Evolutionary conservation across 2,888 invertebrate species (phyloP).

Genomic region (Euplagia quadripunctaria): DNA sequence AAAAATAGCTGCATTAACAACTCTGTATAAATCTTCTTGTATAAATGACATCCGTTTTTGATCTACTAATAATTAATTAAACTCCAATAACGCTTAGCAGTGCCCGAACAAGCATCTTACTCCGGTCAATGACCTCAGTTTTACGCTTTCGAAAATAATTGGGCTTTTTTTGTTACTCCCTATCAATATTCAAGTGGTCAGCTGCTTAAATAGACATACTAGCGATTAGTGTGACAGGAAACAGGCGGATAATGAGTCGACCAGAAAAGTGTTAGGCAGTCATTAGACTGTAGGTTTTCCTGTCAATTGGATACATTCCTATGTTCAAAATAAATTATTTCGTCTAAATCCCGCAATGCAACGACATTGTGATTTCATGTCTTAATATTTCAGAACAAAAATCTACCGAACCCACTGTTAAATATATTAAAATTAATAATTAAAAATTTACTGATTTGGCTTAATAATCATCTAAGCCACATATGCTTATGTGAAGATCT

Average conservation of each 20-base stretch:
- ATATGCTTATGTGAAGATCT: no score
- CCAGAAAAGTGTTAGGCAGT: neutral
- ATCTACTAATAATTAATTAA: conserved; percentile 8
- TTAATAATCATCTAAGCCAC: no score
- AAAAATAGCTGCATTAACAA: neutral
- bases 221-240: conserved; percentile 19
- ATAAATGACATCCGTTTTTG: neutral
- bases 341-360: no score
- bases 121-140: conserved; percentile 34
- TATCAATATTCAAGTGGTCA: conserved; percentile 24
- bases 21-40: neutral
- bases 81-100: neutral
- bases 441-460: no score
- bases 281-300: neutral
- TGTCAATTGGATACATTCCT: neutral
- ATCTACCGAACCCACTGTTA: no score
- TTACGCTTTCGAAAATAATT: conserved; percentile 45
- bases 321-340: no score
- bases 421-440: no score
- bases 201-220: conserved; percentile 25
- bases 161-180: conserved; percentile 31
- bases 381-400: no score
- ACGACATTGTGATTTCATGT: no score
- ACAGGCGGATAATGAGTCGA: conserved; percentile 5
- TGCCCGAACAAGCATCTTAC: conserved; percentile 9